Conservation (phyloP, 2,888 invertebrate species). For the Tyria jacobaeae region DNA sequence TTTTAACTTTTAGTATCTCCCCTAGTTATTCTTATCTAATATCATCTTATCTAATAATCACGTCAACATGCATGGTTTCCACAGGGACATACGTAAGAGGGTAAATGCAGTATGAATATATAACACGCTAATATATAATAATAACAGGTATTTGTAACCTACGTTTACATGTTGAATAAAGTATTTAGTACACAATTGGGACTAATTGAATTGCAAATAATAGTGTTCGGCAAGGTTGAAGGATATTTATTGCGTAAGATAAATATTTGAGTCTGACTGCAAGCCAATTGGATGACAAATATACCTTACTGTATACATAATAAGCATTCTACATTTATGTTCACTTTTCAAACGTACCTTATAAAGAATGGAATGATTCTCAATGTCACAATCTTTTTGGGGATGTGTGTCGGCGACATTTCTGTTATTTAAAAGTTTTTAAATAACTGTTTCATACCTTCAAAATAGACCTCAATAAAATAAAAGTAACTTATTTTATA, state of each 20-base stretch:
- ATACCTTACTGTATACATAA: not conserved
- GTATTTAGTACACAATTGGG: constrained; percentile 33
- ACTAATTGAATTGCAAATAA: constrained; percentile 45
- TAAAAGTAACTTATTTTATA: not conserved
- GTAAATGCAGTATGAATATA: constrained; percentile 20
- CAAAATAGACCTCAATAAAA: not conserved
- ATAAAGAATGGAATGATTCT: too few relatives aligned
- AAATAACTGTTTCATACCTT: not conserved
- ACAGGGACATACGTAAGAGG: constrained; percentile 15
- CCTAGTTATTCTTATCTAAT: constrained; percentile 20
- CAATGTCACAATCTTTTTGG: too few relatives aligned
- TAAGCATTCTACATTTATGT: too few relatives aligned
- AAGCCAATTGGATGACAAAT: constrained; percentile 27
- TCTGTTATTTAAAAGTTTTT: not conserved
- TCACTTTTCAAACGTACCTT: too few relatives aligned
- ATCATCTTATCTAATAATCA: constrained; percentile 25
- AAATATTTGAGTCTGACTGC: constrained; percentile 30
- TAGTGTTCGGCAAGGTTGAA: constrained; percentile 23
- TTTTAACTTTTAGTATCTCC: constrained; percentile 9
- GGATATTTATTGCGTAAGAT: constrained; percentile 28
- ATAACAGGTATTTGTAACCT: constrained; percentile 21
- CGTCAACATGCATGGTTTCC: constrained; percentile 33
- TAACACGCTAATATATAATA: constrained; percentile 1
- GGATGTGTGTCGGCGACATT: not conserved
- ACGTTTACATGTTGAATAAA: constrained; percentile 23